Conservation (phyloP, 1,140 invertebrate species). For the Nephila pilipes region DNA sequence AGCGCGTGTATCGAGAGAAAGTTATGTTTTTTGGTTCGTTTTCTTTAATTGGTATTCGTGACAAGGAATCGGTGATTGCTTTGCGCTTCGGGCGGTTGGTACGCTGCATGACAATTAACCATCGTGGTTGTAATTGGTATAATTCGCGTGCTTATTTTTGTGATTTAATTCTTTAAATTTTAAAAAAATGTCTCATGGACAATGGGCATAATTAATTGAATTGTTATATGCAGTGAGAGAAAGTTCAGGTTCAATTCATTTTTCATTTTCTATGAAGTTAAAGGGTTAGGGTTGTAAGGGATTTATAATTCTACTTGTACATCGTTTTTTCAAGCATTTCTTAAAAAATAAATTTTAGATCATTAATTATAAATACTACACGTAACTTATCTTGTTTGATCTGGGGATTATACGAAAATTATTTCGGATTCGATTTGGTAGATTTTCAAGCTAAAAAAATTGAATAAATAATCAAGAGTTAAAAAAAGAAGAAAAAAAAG, state of each 20-base stretch:
- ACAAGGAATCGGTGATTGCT: constrained; percentile 18
- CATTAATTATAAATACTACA: no score
- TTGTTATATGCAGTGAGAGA: background rate
- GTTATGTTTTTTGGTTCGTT: background rate
- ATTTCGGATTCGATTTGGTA: no score
- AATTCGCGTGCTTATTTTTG: constrained; percentile 16
- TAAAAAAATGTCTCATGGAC: background rate
- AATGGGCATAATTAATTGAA: background rate
- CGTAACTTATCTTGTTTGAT: no score
- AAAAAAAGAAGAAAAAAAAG: no score
- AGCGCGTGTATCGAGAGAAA: background rate
- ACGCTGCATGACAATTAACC: constrained; percentile 16
- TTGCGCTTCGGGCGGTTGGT: background rate
- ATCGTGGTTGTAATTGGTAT: background rate
- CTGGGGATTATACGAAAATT: no score
- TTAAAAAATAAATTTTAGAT: no score
- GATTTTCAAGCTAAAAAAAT: no score
- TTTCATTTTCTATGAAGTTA: background rate
- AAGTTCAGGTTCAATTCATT: background rate
- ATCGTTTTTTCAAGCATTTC: no score
- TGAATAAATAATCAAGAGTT: no score
- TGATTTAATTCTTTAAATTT: background rate
- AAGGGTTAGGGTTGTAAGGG: no score
- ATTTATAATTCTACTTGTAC: no score
- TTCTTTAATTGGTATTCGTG: constrained; percentile 59